Evolutionary conservation across 2,888 invertebrate genomes (phyloP).

Genomic region (Erpobdella octoculata): DNA sequence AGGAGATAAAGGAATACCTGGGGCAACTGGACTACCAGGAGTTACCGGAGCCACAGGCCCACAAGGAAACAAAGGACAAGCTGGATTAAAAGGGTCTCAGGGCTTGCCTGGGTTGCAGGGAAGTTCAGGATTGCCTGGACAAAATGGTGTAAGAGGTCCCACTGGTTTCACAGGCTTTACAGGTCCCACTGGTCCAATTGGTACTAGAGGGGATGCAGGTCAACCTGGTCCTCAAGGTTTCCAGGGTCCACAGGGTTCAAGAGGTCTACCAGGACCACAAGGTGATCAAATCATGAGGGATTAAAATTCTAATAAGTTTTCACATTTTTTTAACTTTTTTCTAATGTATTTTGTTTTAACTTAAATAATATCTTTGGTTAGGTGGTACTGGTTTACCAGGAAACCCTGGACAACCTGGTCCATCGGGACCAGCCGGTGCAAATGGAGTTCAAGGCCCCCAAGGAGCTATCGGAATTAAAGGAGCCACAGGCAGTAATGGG

Average conservation of each 20-base stretch:
- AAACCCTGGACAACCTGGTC: slow-evolving; percentile 47
- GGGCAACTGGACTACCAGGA: slow-evolving; percentile 27
- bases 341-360: too few relatives aligned
- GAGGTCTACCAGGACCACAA: slow-evolving; percentile 25
- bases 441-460: slow-evolving; percentile 25
- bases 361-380: too few relatives aligned
- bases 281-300: not conserved
- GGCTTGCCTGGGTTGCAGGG: slow-evolving; percentile 29
- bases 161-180: slow-evolving; percentile 22
- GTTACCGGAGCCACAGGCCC: slow-evolving; percentile 16
- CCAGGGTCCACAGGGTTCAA: slow-evolving; percentile 27
- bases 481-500: slow-evolving; percentile 25
- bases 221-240: slow-evolving; percentile 25
- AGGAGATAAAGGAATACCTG: slow-evolving; percentile 21
- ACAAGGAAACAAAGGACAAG: slow-evolving; percentile 24
- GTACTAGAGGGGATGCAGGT: slow-evolving; percentile 29
- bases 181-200: slow-evolving; percentile 29
- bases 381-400: slow-evolving; percentile 27
- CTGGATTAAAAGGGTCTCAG: slow-evolving; percentile 25
- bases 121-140: slow-evolving; percentile 18
- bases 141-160: slow-evolving; percentile 29
- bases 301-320: not conserved
- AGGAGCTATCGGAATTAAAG: slow-evolving; percentile 21
- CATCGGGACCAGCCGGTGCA: slow-evolving; percentile 40
- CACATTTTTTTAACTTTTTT: not conserved